These are phyloP conservation scores for Amphiprion ocellaris DNA, from an alignment of 2,113 vertebrate species.

Conservation along the genomic window DNA sequence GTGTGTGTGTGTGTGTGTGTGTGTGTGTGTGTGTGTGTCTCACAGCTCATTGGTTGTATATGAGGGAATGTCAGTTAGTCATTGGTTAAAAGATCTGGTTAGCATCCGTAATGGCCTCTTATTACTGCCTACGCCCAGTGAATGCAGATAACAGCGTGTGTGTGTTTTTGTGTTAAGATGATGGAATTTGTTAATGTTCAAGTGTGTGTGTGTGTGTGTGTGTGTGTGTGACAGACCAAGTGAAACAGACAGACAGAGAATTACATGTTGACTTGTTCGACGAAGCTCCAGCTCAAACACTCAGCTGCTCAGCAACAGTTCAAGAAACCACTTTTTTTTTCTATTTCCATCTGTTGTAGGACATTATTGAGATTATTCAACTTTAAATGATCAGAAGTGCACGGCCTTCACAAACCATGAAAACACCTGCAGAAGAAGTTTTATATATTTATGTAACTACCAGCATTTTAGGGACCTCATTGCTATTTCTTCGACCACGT, in stretches of 20 bases:
- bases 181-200: constrained; percentile 17
- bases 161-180: constrained; percentile 47
- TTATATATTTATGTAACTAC: no score
- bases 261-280: constrained; percentile 28
- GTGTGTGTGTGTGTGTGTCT: constrained; percentile 38
- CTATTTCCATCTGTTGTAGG: no score
- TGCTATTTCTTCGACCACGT: no score
- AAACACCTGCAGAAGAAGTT: no score
- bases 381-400: no score
- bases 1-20: constrained; percentile 40
- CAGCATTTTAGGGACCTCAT: no score
- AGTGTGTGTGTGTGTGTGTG: not conserved
- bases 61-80: constrained; percentile 71
- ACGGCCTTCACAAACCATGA: no score
- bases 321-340: not conserved
- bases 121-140: constrained; percentile 52
- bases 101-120: constrained; percentile 66
- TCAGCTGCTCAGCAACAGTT: no score
- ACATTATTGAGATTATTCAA: no score
- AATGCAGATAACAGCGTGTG: constrained; percentile 14
- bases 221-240: not conserved
- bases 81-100: constrained; percentile 78
- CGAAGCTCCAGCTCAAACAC: not conserved
- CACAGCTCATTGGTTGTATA: constrained; percentile 75
- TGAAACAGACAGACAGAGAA: constrained; percentile 15